Evolutionary conservation across 2,113 vertebrate species (phyloP), one percentile per base, ranked within the genome.

Genomic region (Triplophysa siluroides): DNA sequence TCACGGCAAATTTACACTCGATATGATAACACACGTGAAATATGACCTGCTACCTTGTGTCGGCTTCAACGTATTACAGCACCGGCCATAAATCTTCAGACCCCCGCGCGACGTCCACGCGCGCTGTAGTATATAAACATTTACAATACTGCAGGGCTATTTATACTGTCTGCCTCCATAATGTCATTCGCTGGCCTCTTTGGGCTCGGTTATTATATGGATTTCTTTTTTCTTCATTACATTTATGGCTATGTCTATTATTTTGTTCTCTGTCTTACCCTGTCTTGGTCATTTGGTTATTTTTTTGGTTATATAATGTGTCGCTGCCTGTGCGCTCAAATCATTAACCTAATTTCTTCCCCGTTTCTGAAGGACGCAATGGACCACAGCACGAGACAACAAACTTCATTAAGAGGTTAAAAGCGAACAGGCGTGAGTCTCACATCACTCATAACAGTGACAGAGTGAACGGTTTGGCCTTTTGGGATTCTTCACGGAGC

Each of bases 1-100:
- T 92, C 91, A 85, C 81, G 83, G 86, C 84, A 90, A 90, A 93
- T 94, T 91, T 92, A 91, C 88, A 83, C 90, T 87, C 86, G 78
- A 90, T 90, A 90, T 87, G 87, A 93, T 91, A 92, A 91, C 90
- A 92, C 90, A 89, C 80, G 82, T 93, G 89, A 92, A 92, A 90
- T 92, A 93, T 92, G 89, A 91, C 91, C 89, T 84, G 78, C 87
- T 86, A 90, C 86, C 89, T 88, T 85, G 85, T 89, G 90, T 90
- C 52, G 87, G 90, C 89, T 89, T 90, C 88, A 84, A 86, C 88
- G 84, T 86, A 89, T 92, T 91, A 91, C 83, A 33, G 79, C 52
- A 19, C 2, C 16, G 78, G 80, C 63, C 90, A 91, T 92, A 91
- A 93, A 93, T 93, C 91, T 87, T 78, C 78, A 83, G 87, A 86